Evolutionary conservation across 2,797 vertebrate genomes (phyloP).

Genomic region (Urocyon cinereoargenteus): DNA sequence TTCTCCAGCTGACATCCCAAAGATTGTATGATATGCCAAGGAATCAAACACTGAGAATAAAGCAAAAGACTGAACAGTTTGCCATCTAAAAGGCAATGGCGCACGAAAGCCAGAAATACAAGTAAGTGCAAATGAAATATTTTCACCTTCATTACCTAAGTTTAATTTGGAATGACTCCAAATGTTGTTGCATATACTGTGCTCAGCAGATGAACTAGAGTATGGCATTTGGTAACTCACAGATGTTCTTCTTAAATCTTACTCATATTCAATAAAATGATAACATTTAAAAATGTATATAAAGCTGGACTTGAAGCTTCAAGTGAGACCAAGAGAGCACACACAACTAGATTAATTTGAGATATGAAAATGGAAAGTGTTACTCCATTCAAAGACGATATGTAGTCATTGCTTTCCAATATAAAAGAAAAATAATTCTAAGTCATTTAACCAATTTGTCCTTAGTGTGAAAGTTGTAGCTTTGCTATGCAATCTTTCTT

Average conservation of each 20-base stretch:
- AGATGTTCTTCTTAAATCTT: background rate
- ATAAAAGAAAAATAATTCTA: conserved; percentile 60
- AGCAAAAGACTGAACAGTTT: background rate
- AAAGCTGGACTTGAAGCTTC: conserved; percentile 36
- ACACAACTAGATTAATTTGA: background rate
- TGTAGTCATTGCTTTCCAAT: conserved; percentile 31
- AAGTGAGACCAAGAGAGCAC: background rate
- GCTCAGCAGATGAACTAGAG: background rate
- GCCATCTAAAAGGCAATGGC: background rate
- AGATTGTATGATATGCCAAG: background rate
- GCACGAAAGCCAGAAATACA: background rate
- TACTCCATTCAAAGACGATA: conserved; percentile 26
- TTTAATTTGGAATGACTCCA: background rate
- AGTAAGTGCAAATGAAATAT: background rate
- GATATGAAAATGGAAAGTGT: conserved; percentile 30
- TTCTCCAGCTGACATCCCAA: background rate
- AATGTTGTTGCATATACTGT: background rate
- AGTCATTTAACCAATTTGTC: conserved; percentile 61
- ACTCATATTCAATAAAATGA: background rate
- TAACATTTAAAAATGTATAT: background rate
- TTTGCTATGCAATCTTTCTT: conserved; percentile 63
- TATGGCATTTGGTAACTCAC: background rate
- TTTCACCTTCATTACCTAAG: background rate
- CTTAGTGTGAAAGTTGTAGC: conserved; percentile 10
- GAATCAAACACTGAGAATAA: background rate